These are phyloP conservation scores for Hipparchia semele DNA, from an alignment of 2,888 invertebrate species.

Conservation along the genomic window DNA sequence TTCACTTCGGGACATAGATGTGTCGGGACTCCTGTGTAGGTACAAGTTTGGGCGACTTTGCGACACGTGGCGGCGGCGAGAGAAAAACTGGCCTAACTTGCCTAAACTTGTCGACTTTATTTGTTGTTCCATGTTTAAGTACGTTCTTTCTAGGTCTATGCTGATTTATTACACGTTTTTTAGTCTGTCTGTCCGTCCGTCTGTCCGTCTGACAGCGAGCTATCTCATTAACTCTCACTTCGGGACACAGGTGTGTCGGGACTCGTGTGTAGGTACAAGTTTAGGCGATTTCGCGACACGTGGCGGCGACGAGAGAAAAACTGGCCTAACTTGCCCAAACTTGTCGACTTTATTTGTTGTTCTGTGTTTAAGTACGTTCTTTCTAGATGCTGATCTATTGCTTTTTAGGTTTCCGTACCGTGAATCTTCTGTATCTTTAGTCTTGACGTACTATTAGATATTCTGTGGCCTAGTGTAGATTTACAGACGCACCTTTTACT, in stretches of 20 bases:
- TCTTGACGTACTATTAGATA: no score
- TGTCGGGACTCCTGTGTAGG: constrained; percentile 30
- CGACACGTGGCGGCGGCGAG: constrained; percentile 37
- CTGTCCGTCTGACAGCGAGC: no score
- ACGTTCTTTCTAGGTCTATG: no score
- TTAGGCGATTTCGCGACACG: constrained; percentile 41
- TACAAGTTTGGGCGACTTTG: constrained; percentile 41
- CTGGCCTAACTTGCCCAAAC: constrained; percentile 31
- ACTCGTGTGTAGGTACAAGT: constrained; percentile 31
- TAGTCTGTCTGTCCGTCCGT: no score
- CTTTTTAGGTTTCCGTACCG: no score
- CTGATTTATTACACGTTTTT: no score
- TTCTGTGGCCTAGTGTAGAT: no score
- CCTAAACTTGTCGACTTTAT: constrained; percentile 29
- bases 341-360: constrained; percentile 31
- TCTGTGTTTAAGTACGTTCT: constrained; percentile 13
- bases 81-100: constrained; percentile 39
- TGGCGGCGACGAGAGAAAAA: constrained; percentile 40
- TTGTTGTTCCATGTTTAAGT: constrained; percentile 29
- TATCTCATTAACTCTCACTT: constrained; percentile 17
- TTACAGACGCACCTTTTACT: no score
- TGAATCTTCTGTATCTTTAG: no score
- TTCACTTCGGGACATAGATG: constrained; percentile 40
- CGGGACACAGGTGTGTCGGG: constrained; percentile 40
- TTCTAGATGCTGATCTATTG: no score